Evolutionary conservation across 2,888 invertebrate genomes (phyloP).

Genomic region (Xestia xanthographa): DNA sequence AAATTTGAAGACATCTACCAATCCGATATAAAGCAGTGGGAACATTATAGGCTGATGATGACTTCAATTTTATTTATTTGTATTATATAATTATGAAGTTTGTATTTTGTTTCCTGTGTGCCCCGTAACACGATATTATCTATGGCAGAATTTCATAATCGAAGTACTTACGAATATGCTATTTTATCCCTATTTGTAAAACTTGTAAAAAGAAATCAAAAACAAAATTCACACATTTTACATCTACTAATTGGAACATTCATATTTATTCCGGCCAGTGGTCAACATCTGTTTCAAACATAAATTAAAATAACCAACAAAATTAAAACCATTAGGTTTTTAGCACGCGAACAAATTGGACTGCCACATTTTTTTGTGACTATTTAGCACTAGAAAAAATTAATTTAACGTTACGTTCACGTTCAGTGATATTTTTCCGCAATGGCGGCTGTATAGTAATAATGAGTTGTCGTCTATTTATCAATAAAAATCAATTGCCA

Average conservation of each 20-base stretch:
- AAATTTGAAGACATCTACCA: no score
- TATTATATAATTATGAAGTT: no score
- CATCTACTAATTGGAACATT: no score
- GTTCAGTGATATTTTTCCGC: background rate
- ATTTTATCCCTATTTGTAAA: background rate
- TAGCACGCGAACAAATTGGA: background rate
- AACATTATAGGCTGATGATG: no score
- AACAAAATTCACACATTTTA: background rate
- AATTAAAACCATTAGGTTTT: conserved; percentile 12
- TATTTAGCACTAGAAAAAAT: background rate
- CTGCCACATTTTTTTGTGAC: background rate
- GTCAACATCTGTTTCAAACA: conserved; percentile 30
- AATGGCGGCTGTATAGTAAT: background rate
- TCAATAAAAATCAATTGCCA: background rate
- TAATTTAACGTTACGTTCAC: background rate
- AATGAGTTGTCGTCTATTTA: background rate
- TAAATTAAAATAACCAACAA: conserved; percentile 3
- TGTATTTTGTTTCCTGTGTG: no score
- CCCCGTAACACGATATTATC: background rate
- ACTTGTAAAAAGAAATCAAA: background rate
- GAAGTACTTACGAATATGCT: background rate
- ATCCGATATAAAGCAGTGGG: no score
- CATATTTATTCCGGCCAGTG: background rate
- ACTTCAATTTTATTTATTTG: no score
- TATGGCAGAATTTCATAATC: background rate